These are phyloP conservation scores for Drosophila nannoptera DNA, from an alignment of 1,140 invertebrate genomes.

Conservation along the genomic window DNA sequence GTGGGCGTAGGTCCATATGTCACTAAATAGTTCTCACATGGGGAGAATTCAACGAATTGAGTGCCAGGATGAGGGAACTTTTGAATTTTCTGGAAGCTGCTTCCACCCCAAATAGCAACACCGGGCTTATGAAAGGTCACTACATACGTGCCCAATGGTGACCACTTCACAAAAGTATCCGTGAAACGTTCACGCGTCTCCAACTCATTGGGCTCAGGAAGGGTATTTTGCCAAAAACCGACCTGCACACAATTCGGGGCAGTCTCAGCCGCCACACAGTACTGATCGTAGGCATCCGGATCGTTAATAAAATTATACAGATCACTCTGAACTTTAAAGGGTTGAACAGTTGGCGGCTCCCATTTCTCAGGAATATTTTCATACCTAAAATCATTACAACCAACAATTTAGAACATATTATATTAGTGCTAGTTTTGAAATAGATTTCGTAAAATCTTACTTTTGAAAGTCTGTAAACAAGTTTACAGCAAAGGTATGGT, in stretches of 20 bases:
- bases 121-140: slow-evolving; percentile 97
- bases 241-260: slow-evolving; percentile 84
- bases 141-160: slow-evolving; percentile 96
- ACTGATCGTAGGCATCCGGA: slow-evolving; percentile 97
- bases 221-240: slow-evolving; percentile 93
- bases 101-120: slow-evolving; percentile 97
- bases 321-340: slow-evolving; percentile 93
- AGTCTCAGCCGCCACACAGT: slow-evolving; percentile 91
- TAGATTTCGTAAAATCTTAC: slow-evolving; percentile 79
- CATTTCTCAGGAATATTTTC: slow-evolving; percentile 95
- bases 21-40: slow-evolving; percentile 97
- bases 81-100: slow-evolving; percentile 93
- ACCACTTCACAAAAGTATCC: slow-evolving; percentile 97
- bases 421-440: neutral
- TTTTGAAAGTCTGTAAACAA: slow-evolving; percentile 98
- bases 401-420: neutral
- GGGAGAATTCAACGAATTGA: slow-evolving; percentile 98
- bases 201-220: slow-evolving; percentile 90
- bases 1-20: slow-evolving; percentile 90
- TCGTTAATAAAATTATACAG: slow-evolving; percentile 95
- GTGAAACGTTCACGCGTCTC: slow-evolving; percentile 86
- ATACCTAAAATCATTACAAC: slow-evolving; percentile 82
- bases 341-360: slow-evolving; percentile 91
- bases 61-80: slow-evolving; percentile 94
- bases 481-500: slow-evolving; percentile 97